Conservation (phyloP, 2,888 invertebrate genomes). For the Brachyopa scutellaris region DNA sequence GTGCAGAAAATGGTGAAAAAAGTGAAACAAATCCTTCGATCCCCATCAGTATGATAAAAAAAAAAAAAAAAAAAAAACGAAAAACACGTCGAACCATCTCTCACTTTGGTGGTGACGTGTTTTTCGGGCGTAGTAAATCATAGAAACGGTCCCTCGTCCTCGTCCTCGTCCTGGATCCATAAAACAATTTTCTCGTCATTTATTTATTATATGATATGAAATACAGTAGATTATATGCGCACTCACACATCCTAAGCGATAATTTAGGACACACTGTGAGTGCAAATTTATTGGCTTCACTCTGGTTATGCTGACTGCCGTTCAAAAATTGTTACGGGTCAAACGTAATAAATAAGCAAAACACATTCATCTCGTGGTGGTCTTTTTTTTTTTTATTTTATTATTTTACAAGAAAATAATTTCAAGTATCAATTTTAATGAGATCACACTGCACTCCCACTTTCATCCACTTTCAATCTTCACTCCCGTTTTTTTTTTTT, state of each 20-base stretch:
- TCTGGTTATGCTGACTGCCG: not conserved
- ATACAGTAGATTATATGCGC: not conserved
- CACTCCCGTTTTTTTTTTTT: constrained; percentile 2
- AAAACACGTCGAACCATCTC: constrained; percentile 6
- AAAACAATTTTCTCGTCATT: constrained; percentile 24
- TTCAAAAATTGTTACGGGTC: constrained; percentile 40
- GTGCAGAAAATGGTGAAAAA: not conserved
- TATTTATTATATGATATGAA: constrained; percentile 19
- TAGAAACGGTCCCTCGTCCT: not conserved
- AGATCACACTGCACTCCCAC: constrained; percentile 28
- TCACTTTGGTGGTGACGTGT: constrained; percentile 10
- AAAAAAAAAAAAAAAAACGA: not conserved
- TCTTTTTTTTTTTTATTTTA: constrained; percentile 54
- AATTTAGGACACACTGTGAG: not conserved
- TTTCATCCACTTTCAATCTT: constrained; percentile 26
- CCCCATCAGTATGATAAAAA: constrained; percentile 29
- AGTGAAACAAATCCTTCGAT: not conserved
- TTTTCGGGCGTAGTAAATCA: constrained; percentile 15
- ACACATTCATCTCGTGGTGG: constrained; percentile 20
- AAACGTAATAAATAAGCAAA: constrained; percentile 50
- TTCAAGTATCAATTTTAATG: constrained; percentile 69
- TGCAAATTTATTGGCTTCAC: constrained; percentile 39
- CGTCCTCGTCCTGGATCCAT: not conserved
- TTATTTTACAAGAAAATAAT: constrained; percentile 61
- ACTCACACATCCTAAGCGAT: not conserved